phyloP scores from a whole-genome alignment of 2,113 vertebrate genomes.

The Ceyx cyanopectus region DNA sequence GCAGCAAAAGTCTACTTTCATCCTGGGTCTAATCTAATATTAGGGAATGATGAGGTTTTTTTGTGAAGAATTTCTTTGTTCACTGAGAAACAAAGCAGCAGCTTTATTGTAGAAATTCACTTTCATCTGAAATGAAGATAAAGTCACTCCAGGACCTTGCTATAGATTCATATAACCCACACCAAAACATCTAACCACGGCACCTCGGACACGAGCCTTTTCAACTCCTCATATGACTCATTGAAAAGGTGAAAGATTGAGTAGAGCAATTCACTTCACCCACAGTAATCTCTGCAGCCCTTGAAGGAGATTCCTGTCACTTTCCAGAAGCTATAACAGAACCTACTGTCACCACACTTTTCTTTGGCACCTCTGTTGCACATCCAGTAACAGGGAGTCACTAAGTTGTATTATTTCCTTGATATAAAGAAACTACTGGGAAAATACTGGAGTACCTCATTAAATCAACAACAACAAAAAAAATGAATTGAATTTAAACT shows the following conservation, averaged over 20 bases:
- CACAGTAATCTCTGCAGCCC: background rate
- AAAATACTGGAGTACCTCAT: background rate
- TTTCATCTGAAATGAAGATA: conserved; percentile 10
- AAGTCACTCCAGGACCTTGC: background rate
- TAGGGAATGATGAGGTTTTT: background rate
- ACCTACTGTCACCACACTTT: background rate
- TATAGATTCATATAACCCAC: background rate
- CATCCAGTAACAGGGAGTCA: background rate
- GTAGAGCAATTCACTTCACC: background rate
- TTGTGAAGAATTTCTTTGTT: conserved; percentile 29
- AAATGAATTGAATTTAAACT: background rate
- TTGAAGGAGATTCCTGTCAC: background rate
- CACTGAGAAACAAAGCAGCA: conserved; percentile 14
- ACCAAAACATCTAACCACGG: background rate
- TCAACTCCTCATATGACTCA: background rate
- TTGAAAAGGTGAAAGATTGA: background rate
- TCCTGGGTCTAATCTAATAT: conserved; percentile 32
- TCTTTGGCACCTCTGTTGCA: background rate
- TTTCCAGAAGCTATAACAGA: background rate
- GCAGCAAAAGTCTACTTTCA: conserved; percentile 32
- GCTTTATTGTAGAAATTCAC: background rate
- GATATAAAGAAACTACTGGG: background rate
- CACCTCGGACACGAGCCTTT: background rate
- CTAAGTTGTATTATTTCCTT: background rate
- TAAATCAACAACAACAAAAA: background rate